Conservation (phyloP, 2,888 invertebrate species). For the Aphodius sticticus region DNA sequence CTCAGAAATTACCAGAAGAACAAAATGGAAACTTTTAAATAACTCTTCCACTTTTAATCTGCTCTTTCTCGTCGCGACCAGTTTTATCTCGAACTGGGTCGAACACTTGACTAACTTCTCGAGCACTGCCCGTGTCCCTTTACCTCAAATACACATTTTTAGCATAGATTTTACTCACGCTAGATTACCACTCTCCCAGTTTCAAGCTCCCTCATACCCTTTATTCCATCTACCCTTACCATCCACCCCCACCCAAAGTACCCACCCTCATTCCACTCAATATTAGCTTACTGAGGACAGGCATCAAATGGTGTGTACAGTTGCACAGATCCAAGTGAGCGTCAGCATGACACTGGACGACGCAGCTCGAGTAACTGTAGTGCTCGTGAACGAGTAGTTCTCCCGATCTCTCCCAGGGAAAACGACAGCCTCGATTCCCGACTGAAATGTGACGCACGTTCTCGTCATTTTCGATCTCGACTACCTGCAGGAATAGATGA, state of each 20-base stretch:
- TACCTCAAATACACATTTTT: too few species aligned
- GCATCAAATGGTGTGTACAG: slow-evolving; percentile 71
- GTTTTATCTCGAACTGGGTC: background rate
- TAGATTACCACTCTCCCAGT: too few species aligned
- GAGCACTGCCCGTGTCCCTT: too few species aligned
- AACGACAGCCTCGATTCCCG: slow-evolving; percentile 65
- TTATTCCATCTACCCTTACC: too few species aligned
- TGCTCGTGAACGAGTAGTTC: slow-evolving; percentile 59
- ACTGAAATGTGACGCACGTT: slow-evolving; percentile 63
- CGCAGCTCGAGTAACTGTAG: slow-evolving; percentile 69
- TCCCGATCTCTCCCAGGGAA: slow-evolving; percentile 63
- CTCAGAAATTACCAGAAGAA: background rate
- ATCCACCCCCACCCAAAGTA: too few species aligned
- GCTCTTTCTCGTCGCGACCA: background rate
- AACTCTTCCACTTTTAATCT: background rate
- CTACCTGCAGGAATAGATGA: slow-evolving; percentile 59
- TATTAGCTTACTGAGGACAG: slow-evolving; percentile 61
- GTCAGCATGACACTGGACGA: slow-evolving; percentile 66
- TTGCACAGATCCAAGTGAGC: slow-evolving; percentile 66
- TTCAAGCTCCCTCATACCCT: too few species aligned
- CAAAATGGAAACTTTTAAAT: slow-evolving; percentile 22
- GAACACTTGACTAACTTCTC: background rate
- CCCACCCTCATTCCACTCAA: too few species aligned
- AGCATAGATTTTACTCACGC: too few species aligned
- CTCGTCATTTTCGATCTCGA: slow-evolving; percentile 67